A percentile compares a stretch with the other conserved stretches of the same genome.
Evolutionary conservation across 1,140 invertebrate species (phyloP).

Genomic region (Platyscapa corneri): DNA sequence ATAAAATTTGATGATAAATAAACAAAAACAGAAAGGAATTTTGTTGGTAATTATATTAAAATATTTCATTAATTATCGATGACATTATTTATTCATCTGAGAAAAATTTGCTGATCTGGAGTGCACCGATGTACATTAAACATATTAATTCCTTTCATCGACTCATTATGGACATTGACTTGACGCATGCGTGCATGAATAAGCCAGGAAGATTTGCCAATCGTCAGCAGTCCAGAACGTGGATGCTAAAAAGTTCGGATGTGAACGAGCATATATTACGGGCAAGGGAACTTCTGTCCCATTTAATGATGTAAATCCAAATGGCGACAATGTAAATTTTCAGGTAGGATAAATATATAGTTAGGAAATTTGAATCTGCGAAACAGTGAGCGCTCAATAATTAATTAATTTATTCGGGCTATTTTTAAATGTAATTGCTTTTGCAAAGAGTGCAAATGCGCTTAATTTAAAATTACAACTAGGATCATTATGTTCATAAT

Average conservation of each 20-base stretch:
- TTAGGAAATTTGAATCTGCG: not conserved
- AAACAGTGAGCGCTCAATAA: not conserved
- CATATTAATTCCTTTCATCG: slow-evolving; percentile 61
- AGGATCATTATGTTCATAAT: not conserved
- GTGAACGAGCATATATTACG: not conserved
- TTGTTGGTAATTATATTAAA: not conserved
- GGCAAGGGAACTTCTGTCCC: not conserved
- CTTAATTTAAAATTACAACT: not conserved
- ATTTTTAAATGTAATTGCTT: not conserved
- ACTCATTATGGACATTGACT: slow-evolving; percentile 67
- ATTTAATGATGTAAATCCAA: slow-evolving; percentile 7
- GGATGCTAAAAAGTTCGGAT: not conserved
- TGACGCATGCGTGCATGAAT: slow-evolving; percentile 53
- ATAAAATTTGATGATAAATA: too few relatives aligned
- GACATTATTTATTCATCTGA: not conserved
- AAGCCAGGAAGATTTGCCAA: not conserved
- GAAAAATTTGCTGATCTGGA: not conserved
- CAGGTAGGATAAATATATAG: not conserved
- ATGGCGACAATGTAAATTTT: not conserved
- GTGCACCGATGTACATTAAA: not conserved
- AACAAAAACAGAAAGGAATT: not conserved
- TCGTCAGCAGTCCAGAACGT: not conserved
- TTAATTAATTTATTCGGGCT: not conserved
- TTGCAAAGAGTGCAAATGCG: not conserved
- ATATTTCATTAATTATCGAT: not conserved